Conservation (phyloP, 2,888 invertebrate genomes). For the Pristionchus mayeri region DNA sequence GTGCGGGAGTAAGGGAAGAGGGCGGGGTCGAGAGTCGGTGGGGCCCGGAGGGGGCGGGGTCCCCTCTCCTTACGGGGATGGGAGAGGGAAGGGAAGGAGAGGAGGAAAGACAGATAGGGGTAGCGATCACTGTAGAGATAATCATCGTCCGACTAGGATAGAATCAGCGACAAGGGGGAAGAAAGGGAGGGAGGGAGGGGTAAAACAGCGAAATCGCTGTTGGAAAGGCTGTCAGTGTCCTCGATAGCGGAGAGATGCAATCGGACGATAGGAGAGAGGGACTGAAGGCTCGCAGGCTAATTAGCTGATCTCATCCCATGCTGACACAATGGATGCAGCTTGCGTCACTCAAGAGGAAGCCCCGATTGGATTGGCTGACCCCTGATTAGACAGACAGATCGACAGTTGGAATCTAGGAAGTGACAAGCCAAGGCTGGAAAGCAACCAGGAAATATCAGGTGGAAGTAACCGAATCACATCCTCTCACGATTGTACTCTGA, state of each 20-base stretch:
- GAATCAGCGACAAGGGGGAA: neutral
- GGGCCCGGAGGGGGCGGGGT: constrained; percentile 11
- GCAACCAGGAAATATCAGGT: neutral
- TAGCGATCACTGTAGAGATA: constrained; percentile 37
- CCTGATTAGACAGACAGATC: neutral
- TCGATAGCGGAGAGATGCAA: neutral
- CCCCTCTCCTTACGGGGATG: neutral
- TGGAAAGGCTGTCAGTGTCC: too few species aligned
- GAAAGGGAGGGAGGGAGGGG: neutral
- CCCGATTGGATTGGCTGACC: neutral
- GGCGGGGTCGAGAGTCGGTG: neutral
- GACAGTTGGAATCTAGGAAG: neutral
- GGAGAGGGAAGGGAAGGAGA: neutral
- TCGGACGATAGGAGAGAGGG: neutral
- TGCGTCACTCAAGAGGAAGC: constrained; percentile 15
- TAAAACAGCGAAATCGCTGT: too few species aligned
- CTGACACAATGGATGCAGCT: constrained; percentile 22
- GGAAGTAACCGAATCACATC: neutral
- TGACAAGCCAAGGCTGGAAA: neutral
- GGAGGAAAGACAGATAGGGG: constrained; percentile 17
- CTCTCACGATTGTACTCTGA: too few species aligned
- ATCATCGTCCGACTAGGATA: too few species aligned
- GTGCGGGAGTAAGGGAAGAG: constrained; percentile 2
- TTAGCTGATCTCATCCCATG: neutral
- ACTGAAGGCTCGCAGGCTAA: neutral